Evolutionary conservation across 2,113 vertebrate genomes (phyloP).

Genomic region (Callaeas wilsoni): DNA sequence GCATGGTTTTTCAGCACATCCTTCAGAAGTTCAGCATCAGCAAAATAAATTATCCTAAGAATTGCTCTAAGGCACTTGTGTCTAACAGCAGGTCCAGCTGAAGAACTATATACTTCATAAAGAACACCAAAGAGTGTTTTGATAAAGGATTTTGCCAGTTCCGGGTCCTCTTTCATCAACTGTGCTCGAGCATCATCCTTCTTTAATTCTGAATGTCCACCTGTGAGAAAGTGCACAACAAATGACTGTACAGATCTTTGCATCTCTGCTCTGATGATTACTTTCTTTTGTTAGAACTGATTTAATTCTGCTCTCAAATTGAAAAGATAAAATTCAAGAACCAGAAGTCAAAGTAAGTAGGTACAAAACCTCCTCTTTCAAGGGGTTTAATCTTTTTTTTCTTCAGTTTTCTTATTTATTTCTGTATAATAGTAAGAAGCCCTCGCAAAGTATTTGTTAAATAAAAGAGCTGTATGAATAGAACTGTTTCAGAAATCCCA

Average conservation of each 20-base stretch:
- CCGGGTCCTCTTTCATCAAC: slow-evolving; percentile 98
- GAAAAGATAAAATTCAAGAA: not conserved
- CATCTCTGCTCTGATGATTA: not conserved
- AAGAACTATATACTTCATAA: slow-evolving; percentile 99
- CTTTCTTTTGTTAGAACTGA: not conserved
- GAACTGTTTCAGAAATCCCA: not conserved
- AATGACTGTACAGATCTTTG: not conserved
- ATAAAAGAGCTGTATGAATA: not conserved
- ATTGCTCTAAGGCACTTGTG: slow-evolving; percentile 99
- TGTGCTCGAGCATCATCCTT: slow-evolving; percentile 97
- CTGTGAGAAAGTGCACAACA: slow-evolving; percentile 45
- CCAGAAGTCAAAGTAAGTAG: not conserved
- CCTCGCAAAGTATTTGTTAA: not conserved
- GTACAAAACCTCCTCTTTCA: not conserved
- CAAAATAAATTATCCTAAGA: slow-evolving; percentile 99
- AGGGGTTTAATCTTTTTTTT: not conserved
- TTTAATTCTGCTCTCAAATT: not conserved
- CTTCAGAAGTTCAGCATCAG: slow-evolving; percentile 97
- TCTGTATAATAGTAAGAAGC: not conserved
- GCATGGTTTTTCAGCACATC: slow-evolving; percentile 98
- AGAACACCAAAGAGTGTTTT: slow-evolving; percentile 98
- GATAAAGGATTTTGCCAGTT: slow-evolving; percentile 98
- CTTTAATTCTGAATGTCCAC: slow-evolving; percentile 91
- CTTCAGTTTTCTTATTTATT: not conserved
- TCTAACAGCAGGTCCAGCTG: slow-evolving; percentile 98